Percentiles rank a stretch among this genome's conserved stretches.
Evolutionary conservation across 2,888 invertebrate genomes (phyloP).

Genomic region (Xestia c-nigrum): DNA sequence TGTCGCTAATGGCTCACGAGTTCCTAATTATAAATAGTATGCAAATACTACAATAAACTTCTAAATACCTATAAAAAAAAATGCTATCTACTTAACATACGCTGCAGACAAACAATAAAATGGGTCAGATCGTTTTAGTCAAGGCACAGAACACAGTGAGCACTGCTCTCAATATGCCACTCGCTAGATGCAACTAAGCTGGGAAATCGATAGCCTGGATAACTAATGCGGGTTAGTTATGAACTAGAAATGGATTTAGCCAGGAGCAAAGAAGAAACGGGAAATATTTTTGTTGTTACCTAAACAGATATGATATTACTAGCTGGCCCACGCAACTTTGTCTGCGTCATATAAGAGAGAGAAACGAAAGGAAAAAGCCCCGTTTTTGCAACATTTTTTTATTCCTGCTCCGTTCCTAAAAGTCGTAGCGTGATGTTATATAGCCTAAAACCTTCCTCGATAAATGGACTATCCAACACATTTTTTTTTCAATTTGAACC

Average conservation of each 20-base stretch:
- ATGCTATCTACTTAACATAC: neutral
- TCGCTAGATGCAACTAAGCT: conserved; percentile 12
- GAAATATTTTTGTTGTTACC: neutral
- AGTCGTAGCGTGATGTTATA: too few relatives aligned
- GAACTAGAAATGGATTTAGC: neutral
- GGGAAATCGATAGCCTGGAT: conserved; percentile 26
- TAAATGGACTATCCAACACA: too few relatives aligned
- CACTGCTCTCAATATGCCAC: conserved; percentile 4
- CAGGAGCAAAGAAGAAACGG: neutral
- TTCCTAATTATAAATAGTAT: neutral
- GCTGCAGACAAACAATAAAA: conserved; percentile 10
- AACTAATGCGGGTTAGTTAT: conserved; percentile 12
- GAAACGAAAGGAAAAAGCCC: too few relatives aligned
- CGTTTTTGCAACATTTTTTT: too few relatives aligned
- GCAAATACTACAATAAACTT: neutral
- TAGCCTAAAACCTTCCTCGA: too few relatives aligned
- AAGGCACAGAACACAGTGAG: neutral
- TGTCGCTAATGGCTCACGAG: neutral
- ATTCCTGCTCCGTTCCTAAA: too few relatives aligned
- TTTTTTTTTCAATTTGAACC: too few relatives aligned
- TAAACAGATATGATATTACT: too few relatives aligned
- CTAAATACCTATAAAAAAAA: too few relatives aligned
- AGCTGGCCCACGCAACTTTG: too few relatives aligned
- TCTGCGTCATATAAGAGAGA: too few relatives aligned
- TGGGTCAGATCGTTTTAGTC: conserved; percentile 19